Evolutionary conservation across 2,113 vertebrate species (phyloP), one percentile per base, ranked within the genome.

Genomic region (Seriola rivoliana): DNA sequence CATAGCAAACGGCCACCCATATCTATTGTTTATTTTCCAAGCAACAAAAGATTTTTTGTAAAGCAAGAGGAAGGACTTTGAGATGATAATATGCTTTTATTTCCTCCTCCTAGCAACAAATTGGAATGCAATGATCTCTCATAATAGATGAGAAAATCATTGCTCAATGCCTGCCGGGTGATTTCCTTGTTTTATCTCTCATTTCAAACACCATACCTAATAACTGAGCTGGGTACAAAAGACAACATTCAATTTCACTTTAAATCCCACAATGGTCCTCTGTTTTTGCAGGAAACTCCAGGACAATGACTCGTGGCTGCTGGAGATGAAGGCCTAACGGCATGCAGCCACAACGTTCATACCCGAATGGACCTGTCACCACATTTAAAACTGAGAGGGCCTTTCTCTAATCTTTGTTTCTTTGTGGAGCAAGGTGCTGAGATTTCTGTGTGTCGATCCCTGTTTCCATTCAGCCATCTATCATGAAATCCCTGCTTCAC

Each of bases 41-140:
- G 86, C 63, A 87, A 78, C 63, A 75, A 82, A 55, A 67, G 58
- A 65, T 67, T 19, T 63, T 78, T 78, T 71, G 64, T 81, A 76
- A 78, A 85, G 71, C 42, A 80, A 82, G 81, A 79, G 79, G 48
- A 71, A 80, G 74, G 64, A 80, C 78, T 88, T 79, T 78, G 69
- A 85, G 78, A 87, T 89, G 87, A 89, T 82, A 88, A 78, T 83
- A 75, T 85, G 75, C 81, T 81, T 90, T 91, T 87, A 88, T 90
- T 89, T 84, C 75, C 42, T 72, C 87, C 91, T 90, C 88, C 78
- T 55, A 85, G 85, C 87, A 64, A 90, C 89, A 91, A 91, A 93
- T 91, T 80, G 84, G 81, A 93, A 93, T 86, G 63, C 90, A 92
- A 93, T 84, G 85, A 89, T 94, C 79, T 86, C 90, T 91, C 70